These are phyloP conservation scores for Eupithecia abbreviata DNA, from an alignment of 2,888 invertebrate species.

Conservation along the genomic window DNA sequence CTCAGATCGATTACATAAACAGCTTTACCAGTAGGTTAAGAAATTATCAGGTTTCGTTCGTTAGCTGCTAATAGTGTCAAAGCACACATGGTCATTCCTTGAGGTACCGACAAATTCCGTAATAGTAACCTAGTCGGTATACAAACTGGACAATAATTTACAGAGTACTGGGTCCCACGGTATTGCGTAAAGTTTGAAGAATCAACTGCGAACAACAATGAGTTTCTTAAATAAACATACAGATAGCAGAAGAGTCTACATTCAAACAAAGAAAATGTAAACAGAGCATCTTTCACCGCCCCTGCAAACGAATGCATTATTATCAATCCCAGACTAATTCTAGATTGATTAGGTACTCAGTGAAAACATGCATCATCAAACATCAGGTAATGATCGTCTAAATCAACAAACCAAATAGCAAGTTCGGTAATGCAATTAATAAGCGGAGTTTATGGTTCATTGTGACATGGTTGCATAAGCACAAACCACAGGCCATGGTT, in stretches of 20 bases:
- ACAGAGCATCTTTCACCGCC: background rate
- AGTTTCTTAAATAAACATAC: background rate
- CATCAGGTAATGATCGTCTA: slow-evolving; percentile 1
- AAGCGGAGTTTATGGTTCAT: slow-evolving; percentile 26
- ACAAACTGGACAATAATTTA: slow-evolving; percentile 45
- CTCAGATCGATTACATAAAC: slow-evolving; percentile 44
- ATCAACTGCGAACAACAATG: slow-evolving; percentile 7
- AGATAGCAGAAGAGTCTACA: background rate
- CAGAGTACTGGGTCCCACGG: slow-evolving; percentile 56
- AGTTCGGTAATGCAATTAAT: slow-evolving; percentile 24
- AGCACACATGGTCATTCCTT: slow-evolving; percentile 49
- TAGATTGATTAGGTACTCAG: background rate
- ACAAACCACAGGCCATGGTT: slow-evolving; percentile 27
- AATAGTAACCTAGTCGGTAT: slow-evolving; percentile 12
- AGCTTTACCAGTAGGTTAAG: slow-evolving; percentile 43
- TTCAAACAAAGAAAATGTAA: slow-evolving; percentile 7
- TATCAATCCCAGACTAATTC: background rate
- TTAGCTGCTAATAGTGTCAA: slow-evolving; percentile 38
- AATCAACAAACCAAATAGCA: slow-evolving; percentile 18
- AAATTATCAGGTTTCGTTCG: slow-evolving; percentile 45
- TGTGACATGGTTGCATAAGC: slow-evolving; percentile 43
- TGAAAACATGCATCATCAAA: background rate
- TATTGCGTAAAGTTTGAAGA: slow-evolving; percentile 52
- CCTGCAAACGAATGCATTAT: background rate
- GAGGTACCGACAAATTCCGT: background rate